Evolutionary conservation across 1,140 invertebrate genomes (phyloP), one percentile per base, ranked within the genome.

Genomic region (Lordiphosa collinella): DNA sequence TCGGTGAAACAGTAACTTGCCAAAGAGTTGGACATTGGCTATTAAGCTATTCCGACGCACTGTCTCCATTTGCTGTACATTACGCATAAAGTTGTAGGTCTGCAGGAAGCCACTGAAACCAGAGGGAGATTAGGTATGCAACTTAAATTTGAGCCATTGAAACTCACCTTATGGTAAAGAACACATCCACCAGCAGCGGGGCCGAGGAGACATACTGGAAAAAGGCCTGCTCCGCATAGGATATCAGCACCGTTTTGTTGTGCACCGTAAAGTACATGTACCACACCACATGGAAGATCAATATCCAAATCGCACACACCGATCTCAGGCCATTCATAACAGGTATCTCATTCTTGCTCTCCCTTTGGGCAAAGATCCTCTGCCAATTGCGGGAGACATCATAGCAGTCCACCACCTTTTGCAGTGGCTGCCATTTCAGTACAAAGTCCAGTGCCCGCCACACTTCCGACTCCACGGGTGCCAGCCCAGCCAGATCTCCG

Each of bases 211-310:
- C 64, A 9, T 85, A 88, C 35, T 88, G 88, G 10, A 78, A 89
- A 32, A 67, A 66, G 2, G 56, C 16, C 44, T 71, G 53, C 43
- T 89, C 88, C 3, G 65, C 87, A 49, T 86, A 87, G 2, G 85
- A 76, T 0, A 89, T 58, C 4, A 89, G 55, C 13, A 74, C 69
- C 0, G 75, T 56, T 36, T 88, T 86, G 71, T 89, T 88, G 37
- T 87, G 61, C 0, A 88, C 75, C 0, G 85, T 87, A n/a, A 89
- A 89, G 37, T 88, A 89, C 74, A 86, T 88, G 32, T 60, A 89
- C 88, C 88, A 89, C 8, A 76, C 34, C 2, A 89, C 76, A 53
- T 89, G 88, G 25, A 89, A 89, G 0, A 74, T 44, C 2, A 89
- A 44, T 38, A 89, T 79, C 62, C 72, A 78, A n/a, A 88, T 47